phyloP scores from a whole-genome alignment of 2,888 invertebrate species.

The Chrysolina americana region DNA sequence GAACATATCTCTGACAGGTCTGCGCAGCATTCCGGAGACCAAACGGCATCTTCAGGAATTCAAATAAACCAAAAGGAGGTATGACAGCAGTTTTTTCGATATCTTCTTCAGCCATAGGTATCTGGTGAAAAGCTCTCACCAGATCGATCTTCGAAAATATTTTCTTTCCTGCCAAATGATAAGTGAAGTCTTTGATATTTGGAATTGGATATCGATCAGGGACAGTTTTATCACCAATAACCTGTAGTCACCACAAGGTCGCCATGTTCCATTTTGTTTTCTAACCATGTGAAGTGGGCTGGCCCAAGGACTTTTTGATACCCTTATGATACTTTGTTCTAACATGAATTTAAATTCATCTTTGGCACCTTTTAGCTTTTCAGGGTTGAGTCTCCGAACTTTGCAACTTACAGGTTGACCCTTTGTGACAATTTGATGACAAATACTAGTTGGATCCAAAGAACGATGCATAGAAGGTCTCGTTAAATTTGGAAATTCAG shows the following conservation, averaged over 20 bases:
- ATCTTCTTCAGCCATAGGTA: slow-evolving; percentile 61
- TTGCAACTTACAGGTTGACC: not conserved
- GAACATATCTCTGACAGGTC: too few relatives aligned
- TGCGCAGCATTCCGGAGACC: too few relatives aligned
- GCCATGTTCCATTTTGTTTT: slow-evolving; percentile 56
- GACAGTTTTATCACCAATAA: slow-evolving; percentile 51
- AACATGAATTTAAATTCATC: not conserved
- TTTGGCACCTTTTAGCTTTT: too few relatives aligned
- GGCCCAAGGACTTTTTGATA: slow-evolving; percentile 30
- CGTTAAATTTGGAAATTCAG: not conserved
- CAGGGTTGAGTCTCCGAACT: not conserved
- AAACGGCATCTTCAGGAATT: too few relatives aligned
- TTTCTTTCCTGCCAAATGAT: too few relatives aligned
- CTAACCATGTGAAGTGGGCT: slow-evolving; percentile 56
- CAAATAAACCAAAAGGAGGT: too few relatives aligned
- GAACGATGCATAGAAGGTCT: not conserved
- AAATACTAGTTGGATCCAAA: not conserved
- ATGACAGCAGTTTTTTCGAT: slow-evolving; percentile 62
- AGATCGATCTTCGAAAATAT: slow-evolving; percentile 61
- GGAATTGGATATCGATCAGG: slow-evolving; percentile 57
- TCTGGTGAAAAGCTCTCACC: slow-evolving; percentile 61
- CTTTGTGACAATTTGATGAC: not conserved
- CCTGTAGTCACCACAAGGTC: slow-evolving; percentile 66
- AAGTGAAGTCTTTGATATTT: slow-evolving; percentile 55
- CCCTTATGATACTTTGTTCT: not conserved